Evolutionary conservation across 2,888 invertebrate genomes (phyloP).

Genomic region (Scelioninae gen. 2): DNA sequence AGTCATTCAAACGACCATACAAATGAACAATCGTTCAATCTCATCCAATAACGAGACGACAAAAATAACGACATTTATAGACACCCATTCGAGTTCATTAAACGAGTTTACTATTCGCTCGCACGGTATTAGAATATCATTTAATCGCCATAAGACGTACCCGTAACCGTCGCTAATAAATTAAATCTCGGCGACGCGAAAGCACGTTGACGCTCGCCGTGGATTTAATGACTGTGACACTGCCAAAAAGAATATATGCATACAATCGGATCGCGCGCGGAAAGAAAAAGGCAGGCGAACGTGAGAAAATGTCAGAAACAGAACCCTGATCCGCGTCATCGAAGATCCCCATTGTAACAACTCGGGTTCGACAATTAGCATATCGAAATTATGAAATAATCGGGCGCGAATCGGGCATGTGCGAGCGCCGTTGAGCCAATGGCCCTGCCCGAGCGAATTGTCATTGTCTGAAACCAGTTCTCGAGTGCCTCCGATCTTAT

Average conservation of each 20-base stretch:
- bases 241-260: conserved; percentile 41
- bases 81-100: conserved; percentile 20
- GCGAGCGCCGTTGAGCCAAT: conserved; percentile 57
- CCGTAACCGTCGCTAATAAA: conserved; percentile 48
- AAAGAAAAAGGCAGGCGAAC: conserved; percentile 62
- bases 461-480: conserved; percentile 75
- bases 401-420: conserved; percentile 72
- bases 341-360: conserved; percentile 58
- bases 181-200: conserved; percentile 27
- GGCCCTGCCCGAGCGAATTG: conserved; percentile 64
- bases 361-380: conserved; percentile 66
- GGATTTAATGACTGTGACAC: conserved; percentile 47
- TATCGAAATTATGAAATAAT: conserved; percentile 75
- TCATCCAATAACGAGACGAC: neutral
- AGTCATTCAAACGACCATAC: too few relatives aligned
- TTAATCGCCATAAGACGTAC: conserved; percentile 38
- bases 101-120: conserved; percentile 30
- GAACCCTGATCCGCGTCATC: conserved; percentile 62
- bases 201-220: conserved; percentile 29
- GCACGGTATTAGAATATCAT: conserved; percentile 23
- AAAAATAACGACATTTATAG: conserved; percentile 1
- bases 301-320: conserved; percentile 69
- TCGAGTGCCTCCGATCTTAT: conserved; percentile 60
- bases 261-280: conserved; percentile 42
- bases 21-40: conserved; percentile 3